phyloP scores from a whole-genome alignment of 2,113 vertebrate genomes.

The Lophura nycthemera region DNA sequence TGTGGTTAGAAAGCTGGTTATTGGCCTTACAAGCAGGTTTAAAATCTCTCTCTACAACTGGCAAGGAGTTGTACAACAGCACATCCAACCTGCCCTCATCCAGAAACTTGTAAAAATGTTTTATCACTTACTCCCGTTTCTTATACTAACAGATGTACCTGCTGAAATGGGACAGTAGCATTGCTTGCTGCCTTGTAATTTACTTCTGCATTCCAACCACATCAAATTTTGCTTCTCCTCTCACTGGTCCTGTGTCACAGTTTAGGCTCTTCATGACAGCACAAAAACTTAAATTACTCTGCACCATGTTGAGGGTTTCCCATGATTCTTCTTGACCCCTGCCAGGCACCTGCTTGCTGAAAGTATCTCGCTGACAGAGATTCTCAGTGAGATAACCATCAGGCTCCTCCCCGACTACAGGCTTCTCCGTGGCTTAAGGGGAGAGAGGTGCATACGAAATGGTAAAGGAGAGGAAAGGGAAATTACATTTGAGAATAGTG shows the following conservation, averaged over 20 bases:
- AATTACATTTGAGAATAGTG: not conserved
- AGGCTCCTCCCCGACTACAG: not conserved
- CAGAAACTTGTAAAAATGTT: not conserved
- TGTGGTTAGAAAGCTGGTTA: slow-evolving; percentile 30
- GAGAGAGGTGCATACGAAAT: not conserved
- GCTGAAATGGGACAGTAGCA: not conserved
- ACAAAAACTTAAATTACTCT: not conserved
- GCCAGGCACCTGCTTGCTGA: not conserved
- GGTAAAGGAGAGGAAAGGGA: not conserved
- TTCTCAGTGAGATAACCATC: not conserved
- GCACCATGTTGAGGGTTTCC: not conserved
- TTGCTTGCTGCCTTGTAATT: not conserved
- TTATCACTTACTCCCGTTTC: not conserved
- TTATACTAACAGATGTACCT: not conserved
- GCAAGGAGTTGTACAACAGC: not conserved
- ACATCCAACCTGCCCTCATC: not conserved
- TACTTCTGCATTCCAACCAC: not conserved
- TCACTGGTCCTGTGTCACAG: not conserved
- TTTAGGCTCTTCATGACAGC: not conserved
- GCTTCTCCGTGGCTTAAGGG: not conserved
- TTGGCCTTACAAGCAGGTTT: not conserved
- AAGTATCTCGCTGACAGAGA: not conserved
- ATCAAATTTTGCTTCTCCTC: not conserved
- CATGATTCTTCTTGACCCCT: not conserved
- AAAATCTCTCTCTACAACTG: not conserved